Evolutionary conservation across 1,140 invertebrate genomes (phyloP), one percentile per base, ranked within the genome.

Genomic region (Leptonema lineaticorne): DNA sequence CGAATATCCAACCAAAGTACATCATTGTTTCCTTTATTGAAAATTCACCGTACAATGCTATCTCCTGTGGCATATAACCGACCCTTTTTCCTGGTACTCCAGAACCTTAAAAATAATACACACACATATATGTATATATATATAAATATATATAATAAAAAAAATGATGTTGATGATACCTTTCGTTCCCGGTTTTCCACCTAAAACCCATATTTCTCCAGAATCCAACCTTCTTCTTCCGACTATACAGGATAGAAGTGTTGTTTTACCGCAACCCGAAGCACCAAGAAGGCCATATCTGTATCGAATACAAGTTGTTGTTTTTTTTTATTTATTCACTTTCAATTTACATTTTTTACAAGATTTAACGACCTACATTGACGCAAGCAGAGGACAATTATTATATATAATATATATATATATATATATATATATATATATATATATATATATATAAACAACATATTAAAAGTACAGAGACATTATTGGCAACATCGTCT

Each of bases 1-100:
- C 92, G 76, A 95, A 94, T 73, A 98, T 91, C 86, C 93, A 92
- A n/a, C 96, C 96, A 79, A 98, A 98, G 77, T 97, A 98, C 83
- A 92, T 89, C 87, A 98, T 91, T 0, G 95, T 98, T 78, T 98
- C 96, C 67, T 88, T 87, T 69, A 97, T 98, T 0, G 94, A 93
- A 79, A 98, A 96, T 79, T 97, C 94, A 0, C 92, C 92, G 78
- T 96, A 98, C 0, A 98, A 82, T 0, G 95, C 95, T 22, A 96
- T 93, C 81, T 98, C 96, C 79, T 96, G 89, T 0, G 89, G 90
- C 89, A 91, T 91, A 77, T 92, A 92, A 7, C 90, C 90, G 14
- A 91, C 92, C 8, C 92, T 85, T 75, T 92, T 92, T 9, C 94
- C 94, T 0, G 94, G 94, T 1, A 96, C 92, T 0, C 93, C 93